Conservation (phyloP, 2,797 vertebrate genomes). For the Cossypha dichroa region DNA sequence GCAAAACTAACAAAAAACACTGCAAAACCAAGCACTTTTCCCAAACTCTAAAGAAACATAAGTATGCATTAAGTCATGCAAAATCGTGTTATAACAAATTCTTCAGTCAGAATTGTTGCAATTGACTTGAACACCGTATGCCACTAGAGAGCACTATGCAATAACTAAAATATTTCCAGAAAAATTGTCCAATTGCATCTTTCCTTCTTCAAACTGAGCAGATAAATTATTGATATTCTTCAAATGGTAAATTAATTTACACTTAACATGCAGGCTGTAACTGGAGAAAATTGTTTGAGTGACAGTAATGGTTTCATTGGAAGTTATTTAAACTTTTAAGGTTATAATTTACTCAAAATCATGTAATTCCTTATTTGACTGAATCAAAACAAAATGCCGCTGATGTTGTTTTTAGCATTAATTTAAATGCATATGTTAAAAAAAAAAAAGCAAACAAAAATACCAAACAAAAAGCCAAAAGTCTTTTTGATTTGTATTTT, state of each 20-base stretch:
- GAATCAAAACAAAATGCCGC: conserved; percentile 61
- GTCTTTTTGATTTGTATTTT: not conserved
- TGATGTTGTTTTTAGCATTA: conserved; percentile 57
- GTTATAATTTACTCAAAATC: conserved; percentile 66
- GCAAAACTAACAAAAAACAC: not conserved
- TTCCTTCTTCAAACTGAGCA: conserved; percentile 29
- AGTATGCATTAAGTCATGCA: not conserved
- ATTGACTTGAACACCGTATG: not conserved
- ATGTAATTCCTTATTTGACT: conserved; percentile 62
- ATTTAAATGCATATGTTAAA: not conserved
- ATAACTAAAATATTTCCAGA: conserved; percentile 8
- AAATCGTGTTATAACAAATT: not conserved
- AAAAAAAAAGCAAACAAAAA: not conserved
- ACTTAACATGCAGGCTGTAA: conserved; percentile 65
- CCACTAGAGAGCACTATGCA: conserved; percentile 70
- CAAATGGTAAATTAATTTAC: conserved; percentile 64
- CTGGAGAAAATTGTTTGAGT: conserved; percentile 67
- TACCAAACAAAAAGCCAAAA: not conserved
- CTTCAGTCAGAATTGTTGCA: not conserved
- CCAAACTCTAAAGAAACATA: not conserved
- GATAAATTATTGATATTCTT: conserved; percentile 69
- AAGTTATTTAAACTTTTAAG: conserved; percentile 72
- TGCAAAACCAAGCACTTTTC: not conserved
- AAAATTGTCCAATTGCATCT: not conserved
- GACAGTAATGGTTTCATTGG: conserved; percentile 71